Conservation (phyloP, 2,797 vertebrate genomes). For the Chloroceryle amazona region DNA sequence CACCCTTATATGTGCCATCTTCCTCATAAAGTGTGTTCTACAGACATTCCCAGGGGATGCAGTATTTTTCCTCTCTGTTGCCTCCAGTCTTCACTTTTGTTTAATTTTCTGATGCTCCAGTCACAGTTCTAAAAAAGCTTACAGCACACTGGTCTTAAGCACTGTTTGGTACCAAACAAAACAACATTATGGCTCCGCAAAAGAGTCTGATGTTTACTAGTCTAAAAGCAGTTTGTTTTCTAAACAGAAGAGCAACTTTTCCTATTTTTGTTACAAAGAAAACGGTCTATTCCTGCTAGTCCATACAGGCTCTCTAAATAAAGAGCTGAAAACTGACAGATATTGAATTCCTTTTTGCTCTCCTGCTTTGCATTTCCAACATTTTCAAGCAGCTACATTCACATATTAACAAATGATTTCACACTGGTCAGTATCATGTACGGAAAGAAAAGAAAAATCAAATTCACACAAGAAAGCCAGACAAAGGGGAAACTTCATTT, state of each 20-base stretch:
- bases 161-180: background rate
- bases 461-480: background rate
- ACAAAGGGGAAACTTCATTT: constrained; percentile 30
- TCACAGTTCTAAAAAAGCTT: background rate
- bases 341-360: background rate
- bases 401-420: background rate
- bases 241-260: background rate
- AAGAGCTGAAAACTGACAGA: background rate
- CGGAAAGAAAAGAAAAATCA: background rate
- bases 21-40: background rate
- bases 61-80: background rate
- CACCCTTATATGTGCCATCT: background rate
- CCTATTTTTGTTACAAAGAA: background rate
- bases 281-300: background rate
- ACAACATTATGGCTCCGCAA: background rate
- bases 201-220: background rate
- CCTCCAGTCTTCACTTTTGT: background rate
- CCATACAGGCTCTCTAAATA: background rate
- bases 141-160: background rate
- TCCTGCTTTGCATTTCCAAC: background rate
- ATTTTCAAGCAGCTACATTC: background rate
- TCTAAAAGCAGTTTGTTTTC: background rate
- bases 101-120: background rate
- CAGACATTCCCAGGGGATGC: background rate
- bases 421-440: background rate